phyloP scores from a whole-genome alignment of 2,113 vertebrate species.

The Dromiciops gliroides region DNA sequence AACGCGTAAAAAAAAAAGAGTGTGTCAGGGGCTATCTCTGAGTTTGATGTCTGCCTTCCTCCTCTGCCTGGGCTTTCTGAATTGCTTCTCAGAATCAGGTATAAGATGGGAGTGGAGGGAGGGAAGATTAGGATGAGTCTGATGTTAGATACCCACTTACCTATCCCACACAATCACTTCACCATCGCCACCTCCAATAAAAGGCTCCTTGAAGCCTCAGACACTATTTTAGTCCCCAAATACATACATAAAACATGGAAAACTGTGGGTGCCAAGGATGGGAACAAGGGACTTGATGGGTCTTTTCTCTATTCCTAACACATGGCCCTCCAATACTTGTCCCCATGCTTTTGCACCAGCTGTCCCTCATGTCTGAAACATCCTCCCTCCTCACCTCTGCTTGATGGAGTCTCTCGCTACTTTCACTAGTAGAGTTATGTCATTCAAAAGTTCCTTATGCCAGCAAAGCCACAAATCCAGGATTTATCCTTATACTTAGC shows the following conservation, averaged over 20 bases:
- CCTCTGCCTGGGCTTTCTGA: background rate
- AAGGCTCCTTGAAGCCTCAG: background rate
- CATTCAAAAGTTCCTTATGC: background rate
- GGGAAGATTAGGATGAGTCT: background rate
- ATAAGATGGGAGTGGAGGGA: background rate
- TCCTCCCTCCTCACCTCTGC: background rate
- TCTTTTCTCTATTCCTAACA: background rate
- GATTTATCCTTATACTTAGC: background rate
- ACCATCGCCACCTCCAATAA: background rate
- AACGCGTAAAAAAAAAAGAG: too few relatives aligned
- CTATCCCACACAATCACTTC: background rate
- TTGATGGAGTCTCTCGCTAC: background rate
- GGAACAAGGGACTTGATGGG: background rate
- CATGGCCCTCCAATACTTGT: background rate
- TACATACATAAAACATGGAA: background rate
- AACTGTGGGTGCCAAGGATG: background rate
- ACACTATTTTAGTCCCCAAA: background rate
- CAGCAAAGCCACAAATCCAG: background rate
- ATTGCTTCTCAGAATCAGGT: background rate
- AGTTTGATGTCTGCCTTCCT: background rate
- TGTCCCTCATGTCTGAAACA: background rate
- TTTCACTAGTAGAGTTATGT: background rate
- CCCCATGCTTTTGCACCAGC: background rate
- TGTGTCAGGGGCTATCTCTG: background rate
- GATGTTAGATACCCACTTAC: background rate